Evolutionary conservation across 2,113 vertebrate genomes (phyloP).

Genomic region (Clupea harengus): DNA sequence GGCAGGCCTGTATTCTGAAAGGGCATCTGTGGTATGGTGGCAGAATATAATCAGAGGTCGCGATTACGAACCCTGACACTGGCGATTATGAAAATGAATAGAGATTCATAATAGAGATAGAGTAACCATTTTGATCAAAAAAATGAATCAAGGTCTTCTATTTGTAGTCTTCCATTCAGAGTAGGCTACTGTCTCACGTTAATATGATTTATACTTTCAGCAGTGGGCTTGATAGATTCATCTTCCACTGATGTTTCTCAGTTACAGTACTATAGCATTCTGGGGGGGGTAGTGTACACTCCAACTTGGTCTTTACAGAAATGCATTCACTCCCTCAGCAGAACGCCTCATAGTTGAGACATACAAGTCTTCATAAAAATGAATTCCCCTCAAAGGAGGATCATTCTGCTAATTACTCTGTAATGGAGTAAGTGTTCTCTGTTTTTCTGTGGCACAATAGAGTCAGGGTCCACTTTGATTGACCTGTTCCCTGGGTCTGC

Average conservation of each 20-base stretch:
- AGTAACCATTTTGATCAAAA: neutral
- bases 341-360: neutral
- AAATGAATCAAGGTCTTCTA: neutral
- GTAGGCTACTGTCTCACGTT: neutral
- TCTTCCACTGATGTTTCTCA: neutral
- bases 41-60: neutral
- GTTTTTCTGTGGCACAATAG: constrained; percentile 34
- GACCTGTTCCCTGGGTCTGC: constrained; percentile 60
- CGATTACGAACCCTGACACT: no score
- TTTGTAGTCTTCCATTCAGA: neutral
- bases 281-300: neutral
- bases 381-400: neutral
- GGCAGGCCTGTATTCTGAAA: neutral
- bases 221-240: neutral
- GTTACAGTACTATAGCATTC: neutral
- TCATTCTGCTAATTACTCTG: constrained; percentile 38
- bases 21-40: neutral
- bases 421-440: constrained; percentile 38
- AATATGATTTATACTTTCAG: neutral
- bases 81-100: no score
- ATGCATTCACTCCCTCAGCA: neutral
- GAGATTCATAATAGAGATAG: no score
- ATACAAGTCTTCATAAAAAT: neutral
- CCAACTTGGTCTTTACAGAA: neutral
- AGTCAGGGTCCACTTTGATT: constrained; percentile 43